These are phyloP conservation scores for Columba guinea DNA, from an alignment of 2,797 vertebrate genomes.

Conservation along the genomic window DNA sequence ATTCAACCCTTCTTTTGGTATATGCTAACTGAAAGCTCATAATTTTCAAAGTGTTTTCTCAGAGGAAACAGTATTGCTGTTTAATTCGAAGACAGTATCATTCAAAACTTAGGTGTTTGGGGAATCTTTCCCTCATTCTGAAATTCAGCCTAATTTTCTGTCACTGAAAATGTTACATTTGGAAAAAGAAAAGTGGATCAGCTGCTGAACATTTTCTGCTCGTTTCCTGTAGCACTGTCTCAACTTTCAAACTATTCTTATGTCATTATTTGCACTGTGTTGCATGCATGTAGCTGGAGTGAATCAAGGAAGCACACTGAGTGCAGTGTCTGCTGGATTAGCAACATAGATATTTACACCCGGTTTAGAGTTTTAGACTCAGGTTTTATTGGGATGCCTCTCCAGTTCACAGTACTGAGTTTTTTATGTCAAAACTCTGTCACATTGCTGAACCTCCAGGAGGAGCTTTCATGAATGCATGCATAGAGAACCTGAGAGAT, in stretches of 20 bases:
- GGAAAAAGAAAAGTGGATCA: neutral
- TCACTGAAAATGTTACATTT: neutral
- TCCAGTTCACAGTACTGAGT: neutral
- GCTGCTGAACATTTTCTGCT: neutral
- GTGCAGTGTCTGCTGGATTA: neutral
- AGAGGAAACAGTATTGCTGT: neutral
- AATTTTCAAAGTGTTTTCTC: conserved; percentile 21
- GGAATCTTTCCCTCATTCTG: neutral
- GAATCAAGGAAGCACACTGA: neutral
- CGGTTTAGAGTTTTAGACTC: neutral
- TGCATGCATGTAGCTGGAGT: neutral
- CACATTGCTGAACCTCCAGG: neutral
- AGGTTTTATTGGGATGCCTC: neutral
- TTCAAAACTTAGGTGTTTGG: neutral
- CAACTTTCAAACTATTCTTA: neutral
- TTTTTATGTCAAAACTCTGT: neutral
- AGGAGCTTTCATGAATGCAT: neutral
- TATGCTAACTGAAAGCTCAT: neutral
- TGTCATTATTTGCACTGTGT: neutral
- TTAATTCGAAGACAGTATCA: neutral
- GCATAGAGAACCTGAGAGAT: neutral
- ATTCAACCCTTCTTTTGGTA: neutral
- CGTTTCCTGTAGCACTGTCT: neutral
- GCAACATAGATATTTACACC: neutral
- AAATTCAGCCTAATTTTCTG: conserved; percentile 1